phyloP scores from a whole-genome alignment of 2,797 vertebrate genomes.

The Mus spretus region DNA sequence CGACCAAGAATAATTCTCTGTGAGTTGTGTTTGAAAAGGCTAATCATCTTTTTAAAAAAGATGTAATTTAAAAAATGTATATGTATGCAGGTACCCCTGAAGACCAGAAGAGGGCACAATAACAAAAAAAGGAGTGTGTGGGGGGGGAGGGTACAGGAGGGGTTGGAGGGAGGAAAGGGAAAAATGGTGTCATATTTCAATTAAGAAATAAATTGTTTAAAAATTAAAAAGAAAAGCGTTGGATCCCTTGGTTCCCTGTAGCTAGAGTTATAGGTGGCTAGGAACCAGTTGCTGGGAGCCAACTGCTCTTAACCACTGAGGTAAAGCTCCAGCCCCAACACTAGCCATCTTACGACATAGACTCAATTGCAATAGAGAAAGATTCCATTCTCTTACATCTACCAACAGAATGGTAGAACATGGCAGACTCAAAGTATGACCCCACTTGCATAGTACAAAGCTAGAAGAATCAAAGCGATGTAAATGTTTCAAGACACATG shows the following conservation, averaged over 20 bases:
- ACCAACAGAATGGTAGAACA: not conserved
- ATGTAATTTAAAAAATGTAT: not conserved
- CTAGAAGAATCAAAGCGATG: not conserved
- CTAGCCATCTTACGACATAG: not conserved
- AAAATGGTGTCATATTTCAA: not conserved
- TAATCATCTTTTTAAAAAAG: not conserved
- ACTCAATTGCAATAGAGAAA: not conserved
- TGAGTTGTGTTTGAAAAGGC: conserved; percentile 26
- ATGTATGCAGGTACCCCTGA: not conserved
- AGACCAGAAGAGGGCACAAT: not conserved
- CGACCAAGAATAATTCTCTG: not conserved
- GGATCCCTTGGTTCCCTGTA: not conserved
- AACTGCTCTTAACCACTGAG: not conserved
- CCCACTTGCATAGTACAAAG: not conserved
- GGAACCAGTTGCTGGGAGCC: not conserved
- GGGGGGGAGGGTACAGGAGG: not conserved
- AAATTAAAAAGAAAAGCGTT: not conserved
- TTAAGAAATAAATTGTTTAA: not conserved
- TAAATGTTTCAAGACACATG: not conserved
- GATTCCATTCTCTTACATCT: conserved; percentile 18
- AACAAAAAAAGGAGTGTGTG: not conserved
- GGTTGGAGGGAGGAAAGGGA: not conserved
- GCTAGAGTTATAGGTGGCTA: not conserved
- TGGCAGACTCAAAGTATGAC: not conserved
- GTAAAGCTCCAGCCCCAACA: not conserved